Evolutionary conservation across 2,797 vertebrate genomes (phyloP), one percentile per base, ranked within the genome.

Genomic region (Tympanoctomys barrerae): DNA sequence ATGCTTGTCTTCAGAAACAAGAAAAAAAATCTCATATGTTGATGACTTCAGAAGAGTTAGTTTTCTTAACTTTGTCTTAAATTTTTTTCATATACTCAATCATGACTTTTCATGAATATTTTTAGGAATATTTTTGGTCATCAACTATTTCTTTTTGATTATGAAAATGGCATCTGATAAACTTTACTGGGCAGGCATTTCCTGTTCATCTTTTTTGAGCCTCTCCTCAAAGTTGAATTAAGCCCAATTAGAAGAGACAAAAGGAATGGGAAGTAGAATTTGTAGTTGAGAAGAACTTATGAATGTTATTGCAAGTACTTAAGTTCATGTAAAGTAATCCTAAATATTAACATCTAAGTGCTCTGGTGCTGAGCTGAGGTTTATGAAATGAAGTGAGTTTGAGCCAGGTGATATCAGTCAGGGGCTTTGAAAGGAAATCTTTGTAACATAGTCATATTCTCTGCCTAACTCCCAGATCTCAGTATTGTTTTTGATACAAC

Each of bases 61-160:
- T 62, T 71, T 22, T 90, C 36, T 54, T 89, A 66, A 52, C 31
- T 87, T 87, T 90, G 46, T 31, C 7, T 92, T 28, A 94, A 96
- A n/a, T 2, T 49, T 73, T 75, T 87, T 97, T 97, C 9, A 78
- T 5, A 77, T 94, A 52, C 21, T 78, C 2, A 89, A 80, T 87
- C 39, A 39, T 10, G 1, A 71, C 22, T 68, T 79, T 75, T 64
- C 22, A 7, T 42, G 42, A 42, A 42, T 42, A 42, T 42, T 42
- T 8, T 0, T 89, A 75, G 31, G 28, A 36, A 5, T 84, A 33
- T n/a, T 92, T 86, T 86, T 85, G 59, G 12, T 68, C 26, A 19
- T 89, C 52, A 86, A 19, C 24, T 75, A 59, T 54, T 7, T 4
- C 11, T 82, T 68, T 90, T 42, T 42, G 42, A 42, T 49, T 93